A percentile compares a stretch with the other conserved stretches of the same genome.
Evolutionary conservation across 2,888 invertebrate species (phyloP).

Genomic region (Orthosia cruda): DNA sequence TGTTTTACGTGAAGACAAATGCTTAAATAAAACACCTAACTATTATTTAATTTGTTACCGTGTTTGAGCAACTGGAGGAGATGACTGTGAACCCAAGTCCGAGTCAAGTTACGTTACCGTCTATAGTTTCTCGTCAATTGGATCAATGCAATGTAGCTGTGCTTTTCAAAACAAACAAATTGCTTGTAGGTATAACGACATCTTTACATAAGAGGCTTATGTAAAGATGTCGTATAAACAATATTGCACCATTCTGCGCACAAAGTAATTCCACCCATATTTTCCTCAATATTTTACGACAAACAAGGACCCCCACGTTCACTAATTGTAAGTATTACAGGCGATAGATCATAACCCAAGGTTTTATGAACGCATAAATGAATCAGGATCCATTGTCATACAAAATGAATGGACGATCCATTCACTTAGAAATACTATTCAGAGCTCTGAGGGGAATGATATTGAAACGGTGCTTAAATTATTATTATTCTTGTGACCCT

Average conservation of each 20-base stretch:
- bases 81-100: too few relatives aligned
- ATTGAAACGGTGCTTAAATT: constrained; percentile 38
- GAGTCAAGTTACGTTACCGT: too few relatives aligned
- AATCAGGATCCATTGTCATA: constrained; percentile 66
- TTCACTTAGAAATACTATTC: constrained; percentile 60
- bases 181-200: too few relatives aligned
- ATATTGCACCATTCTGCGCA: not conserved
- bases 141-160: not conserved
- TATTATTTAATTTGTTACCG: too few relatives aligned
- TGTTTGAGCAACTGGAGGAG: too few relatives aligned
- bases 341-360: constrained; percentile 50
- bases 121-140: too few relatives aligned
- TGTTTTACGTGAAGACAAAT: too few relatives aligned
- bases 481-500: constrained; percentile 37
- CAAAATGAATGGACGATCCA: constrained; percentile 65
- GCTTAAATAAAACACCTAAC: too few relatives aligned
- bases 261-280: not conserved
- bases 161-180: not conserved
- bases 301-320: not conserved
- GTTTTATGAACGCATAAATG: constrained; percentile 60
- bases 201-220: too few relatives aligned
- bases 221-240: not conserved
- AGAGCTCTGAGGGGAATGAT: constrained; percentile 14
- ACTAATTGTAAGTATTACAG: constrained; percentile 35
- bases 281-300: constrained; percentile 22